Evolutionary conservation across 2,113 vertebrate species (phyloP).

Genomic region (Gymnobelideus leadbeateri): DNA sequence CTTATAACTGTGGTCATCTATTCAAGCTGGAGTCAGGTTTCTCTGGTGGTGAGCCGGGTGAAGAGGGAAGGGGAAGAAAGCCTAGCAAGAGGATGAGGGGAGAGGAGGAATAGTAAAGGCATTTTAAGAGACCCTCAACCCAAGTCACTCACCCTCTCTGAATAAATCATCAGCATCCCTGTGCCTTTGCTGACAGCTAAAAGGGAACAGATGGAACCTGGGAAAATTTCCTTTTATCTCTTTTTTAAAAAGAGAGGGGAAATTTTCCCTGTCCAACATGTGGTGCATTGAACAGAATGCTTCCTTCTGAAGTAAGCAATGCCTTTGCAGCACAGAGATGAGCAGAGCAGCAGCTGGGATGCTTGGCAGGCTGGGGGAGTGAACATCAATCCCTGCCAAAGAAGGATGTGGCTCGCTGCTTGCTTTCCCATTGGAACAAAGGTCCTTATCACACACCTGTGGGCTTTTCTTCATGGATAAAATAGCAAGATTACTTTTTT

Average conservation of each 20-base stretch:
- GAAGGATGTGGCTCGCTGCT: background rate
- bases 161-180: background rate
- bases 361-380: background rate
- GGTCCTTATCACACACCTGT: background rate
- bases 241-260: background rate
- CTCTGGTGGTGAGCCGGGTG: too few relatives aligned
- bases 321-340: accelerated
- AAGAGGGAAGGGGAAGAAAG: too few relatives aligned
- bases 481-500: background rate
- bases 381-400: background rate
- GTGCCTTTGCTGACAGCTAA: background rate
- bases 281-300: accelerated
- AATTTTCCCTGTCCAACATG: background rate
- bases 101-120: background rate
- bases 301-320: slow-evolving; percentile 8
- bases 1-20: background rate
- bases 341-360: background rate
- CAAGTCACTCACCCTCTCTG: background rate
- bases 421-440: background rate
- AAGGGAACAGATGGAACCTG: background rate
- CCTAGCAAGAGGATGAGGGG: background rate
- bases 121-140: background rate
- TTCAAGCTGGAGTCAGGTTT: background rate
- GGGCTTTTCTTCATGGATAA: background rate
- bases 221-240: background rate